These are phyloP conservation scores for Dasypogon diadema DNA, from an alignment of 2,888 invertebrate species.

Conservation along the genomic window DNA sequence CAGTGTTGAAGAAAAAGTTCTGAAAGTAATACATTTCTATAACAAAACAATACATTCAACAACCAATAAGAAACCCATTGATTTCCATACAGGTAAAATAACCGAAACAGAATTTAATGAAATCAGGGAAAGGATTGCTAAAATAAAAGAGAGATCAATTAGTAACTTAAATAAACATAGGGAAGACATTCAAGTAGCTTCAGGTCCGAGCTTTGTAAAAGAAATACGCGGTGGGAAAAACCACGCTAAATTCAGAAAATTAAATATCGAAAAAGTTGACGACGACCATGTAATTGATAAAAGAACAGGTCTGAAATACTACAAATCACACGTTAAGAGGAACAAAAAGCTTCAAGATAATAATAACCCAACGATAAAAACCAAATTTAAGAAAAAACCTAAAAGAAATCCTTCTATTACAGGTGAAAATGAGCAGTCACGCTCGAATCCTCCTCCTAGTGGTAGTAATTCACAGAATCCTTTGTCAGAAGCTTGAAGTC, in stretches of 20 bases:
- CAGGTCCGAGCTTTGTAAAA: slow-evolving; percentile 10
- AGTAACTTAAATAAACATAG: no score
- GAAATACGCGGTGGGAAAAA: slow-evolving; percentile 46
- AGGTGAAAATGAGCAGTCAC: not conserved
- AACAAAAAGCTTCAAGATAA: slow-evolving; percentile 54
- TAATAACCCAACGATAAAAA: slow-evolving; percentile 50
- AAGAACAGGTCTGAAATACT: slow-evolving; percentile 54
- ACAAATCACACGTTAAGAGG: slow-evolving; percentile 54
- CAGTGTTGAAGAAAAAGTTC: no score
- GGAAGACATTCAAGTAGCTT: no score
- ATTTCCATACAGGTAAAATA: no score
- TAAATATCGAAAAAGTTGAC: slow-evolving; percentile 50
- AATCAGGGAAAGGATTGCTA: no score
- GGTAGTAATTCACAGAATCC: not conserved
- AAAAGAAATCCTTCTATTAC: not conserved
- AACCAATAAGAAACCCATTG: no score
- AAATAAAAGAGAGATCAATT: no score
- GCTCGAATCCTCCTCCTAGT: not conserved
- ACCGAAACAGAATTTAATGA: no score
- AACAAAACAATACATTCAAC: no score
- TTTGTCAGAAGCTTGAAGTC: not conserved
- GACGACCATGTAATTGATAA: slow-evolving; percentile 53
- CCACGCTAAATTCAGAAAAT: slow-evolving; percentile 56
- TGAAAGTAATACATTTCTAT: no score
- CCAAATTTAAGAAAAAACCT: not conserved